These are phyloP conservation scores for Chrysochloris asiatica DNA, from an alignment of 2,113 vertebrate genomes.

Conservation along the genomic window DNA sequence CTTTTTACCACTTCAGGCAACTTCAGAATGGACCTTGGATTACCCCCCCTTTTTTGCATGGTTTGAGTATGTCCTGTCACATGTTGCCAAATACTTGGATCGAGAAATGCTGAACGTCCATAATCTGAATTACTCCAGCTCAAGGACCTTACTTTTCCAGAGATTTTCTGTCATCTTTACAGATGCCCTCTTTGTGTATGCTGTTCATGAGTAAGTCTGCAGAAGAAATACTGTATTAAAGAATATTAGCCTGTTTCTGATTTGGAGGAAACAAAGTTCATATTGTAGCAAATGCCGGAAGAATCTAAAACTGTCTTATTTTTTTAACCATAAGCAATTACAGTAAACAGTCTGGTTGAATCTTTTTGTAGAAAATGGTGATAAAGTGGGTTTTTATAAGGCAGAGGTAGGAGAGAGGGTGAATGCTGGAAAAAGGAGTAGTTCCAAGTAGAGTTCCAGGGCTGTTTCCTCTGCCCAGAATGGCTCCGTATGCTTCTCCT, in stretches of 20 bases:
- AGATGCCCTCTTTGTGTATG: constrained; percentile 91
- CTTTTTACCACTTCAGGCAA: constrained; percentile 85
- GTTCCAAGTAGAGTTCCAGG: background rate
- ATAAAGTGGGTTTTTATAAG: background rate
- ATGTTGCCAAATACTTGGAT: constrained; percentile 91
- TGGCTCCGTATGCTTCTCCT: background rate
- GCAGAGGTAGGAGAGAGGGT: background rate
- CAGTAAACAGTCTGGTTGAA: background rate
- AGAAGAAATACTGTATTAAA: background rate
- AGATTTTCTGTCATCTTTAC: constrained; percentile 92
- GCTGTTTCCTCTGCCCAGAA: background rate
- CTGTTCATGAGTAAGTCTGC: constrained; percentile 91
- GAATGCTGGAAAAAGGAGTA: background rate
- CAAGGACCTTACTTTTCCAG: constrained; percentile 90
- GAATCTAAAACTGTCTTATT: background rate
- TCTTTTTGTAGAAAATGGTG: background rate
- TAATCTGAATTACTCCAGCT: constrained; percentile 91
- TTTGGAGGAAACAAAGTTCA: constrained; percentile 11
- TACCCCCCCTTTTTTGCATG: constrained; percentile 98
- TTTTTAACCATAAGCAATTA: background rate
- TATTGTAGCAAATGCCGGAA: background rate
- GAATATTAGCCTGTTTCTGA: constrained; percentile 6
- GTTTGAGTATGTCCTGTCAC: constrained; percentile 92
- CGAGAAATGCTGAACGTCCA: constrained; percentile 90
- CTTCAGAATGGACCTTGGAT: constrained; percentile 96